phyloP scores from a whole-genome alignment of 1,140 invertebrate species.

The Nylanderia fulva region DNA sequence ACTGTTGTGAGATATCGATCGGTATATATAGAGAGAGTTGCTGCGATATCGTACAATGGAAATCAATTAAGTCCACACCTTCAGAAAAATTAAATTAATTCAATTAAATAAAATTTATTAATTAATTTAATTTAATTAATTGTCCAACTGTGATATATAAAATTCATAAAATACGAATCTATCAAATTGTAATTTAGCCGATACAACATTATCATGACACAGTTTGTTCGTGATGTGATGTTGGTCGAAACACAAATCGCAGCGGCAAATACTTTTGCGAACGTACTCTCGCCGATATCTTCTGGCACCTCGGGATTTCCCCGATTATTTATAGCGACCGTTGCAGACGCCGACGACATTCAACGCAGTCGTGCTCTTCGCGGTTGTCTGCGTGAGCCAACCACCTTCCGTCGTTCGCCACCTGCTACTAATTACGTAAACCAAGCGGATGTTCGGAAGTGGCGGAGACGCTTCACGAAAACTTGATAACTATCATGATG shows the following conservation, averaged over 20 bases:
- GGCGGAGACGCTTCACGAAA: not conserved
- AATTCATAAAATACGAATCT: too few species aligned
- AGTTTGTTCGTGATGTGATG: not conserved
- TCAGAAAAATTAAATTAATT: too few species aligned
- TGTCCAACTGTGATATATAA: too few species aligned
- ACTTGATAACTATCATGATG: not conserved
- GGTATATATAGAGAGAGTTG: conserved; percentile 18
- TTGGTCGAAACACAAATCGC: not conserved
- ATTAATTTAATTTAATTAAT: too few species aligned
- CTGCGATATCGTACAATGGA: not conserved
- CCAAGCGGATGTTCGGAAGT: not conserved
- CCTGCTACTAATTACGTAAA: conserved; percentile 69
- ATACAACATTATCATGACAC: not conserved
- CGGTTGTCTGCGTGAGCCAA: conserved; percentile 55
- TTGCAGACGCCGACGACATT: conserved; percentile 50
- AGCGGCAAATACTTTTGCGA: conserved; percentile 22
- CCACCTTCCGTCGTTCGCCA: conserved; percentile 64
- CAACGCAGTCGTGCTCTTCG: conserved; percentile 14
- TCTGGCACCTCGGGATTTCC: conserved; percentile 69
- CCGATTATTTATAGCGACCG: conserved; percentile 71
- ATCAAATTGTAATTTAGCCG: not conserved
- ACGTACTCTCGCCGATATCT: conserved; percentile 57
- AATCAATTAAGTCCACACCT: conserved; percentile 42
- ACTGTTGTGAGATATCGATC: conserved; percentile 33
- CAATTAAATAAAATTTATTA: too few species aligned